Evolutionary conservation across 2,113 vertebrate genomes (phyloP).

Genomic region (Prunella fulvescens): DNA sequence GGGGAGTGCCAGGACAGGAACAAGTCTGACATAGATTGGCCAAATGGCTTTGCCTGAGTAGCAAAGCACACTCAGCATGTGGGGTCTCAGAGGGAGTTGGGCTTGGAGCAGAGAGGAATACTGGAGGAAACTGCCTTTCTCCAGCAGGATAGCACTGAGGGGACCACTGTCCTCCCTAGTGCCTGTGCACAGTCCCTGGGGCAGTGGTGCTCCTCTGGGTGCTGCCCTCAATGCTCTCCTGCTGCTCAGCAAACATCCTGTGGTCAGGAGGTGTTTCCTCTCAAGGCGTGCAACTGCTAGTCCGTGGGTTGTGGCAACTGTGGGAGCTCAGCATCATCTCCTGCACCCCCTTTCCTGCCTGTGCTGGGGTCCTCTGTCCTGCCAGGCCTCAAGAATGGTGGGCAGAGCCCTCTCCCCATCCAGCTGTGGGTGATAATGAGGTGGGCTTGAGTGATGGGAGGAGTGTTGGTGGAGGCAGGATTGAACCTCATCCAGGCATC

Average conservation of each 20-base stretch:
- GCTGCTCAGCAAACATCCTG: rapidly evolving
- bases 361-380: background rate
- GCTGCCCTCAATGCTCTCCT: rapidly evolving
- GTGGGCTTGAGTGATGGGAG: background rate
- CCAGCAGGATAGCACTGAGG: background rate
- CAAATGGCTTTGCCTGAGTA: rapidly evolving
- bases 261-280: background rate
- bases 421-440: background rate
- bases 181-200: rapidly evolving
- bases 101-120: background rate
- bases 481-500: background rate
- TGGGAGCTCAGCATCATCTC: background rate
- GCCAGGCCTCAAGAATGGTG: background rate
- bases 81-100: background rate
- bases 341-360: background rate
- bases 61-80: background rate
- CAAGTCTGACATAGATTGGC: background rate
- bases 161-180: background rate
- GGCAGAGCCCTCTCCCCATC: background rate
- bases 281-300: rapidly evolving
- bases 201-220: background rate
- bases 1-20: background rate
- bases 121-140: background rate
- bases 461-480: background rate
- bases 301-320: background rate